Conservation (phyloP, 2,888 invertebrate genomes). For the Ellobium chinense region DNA sequence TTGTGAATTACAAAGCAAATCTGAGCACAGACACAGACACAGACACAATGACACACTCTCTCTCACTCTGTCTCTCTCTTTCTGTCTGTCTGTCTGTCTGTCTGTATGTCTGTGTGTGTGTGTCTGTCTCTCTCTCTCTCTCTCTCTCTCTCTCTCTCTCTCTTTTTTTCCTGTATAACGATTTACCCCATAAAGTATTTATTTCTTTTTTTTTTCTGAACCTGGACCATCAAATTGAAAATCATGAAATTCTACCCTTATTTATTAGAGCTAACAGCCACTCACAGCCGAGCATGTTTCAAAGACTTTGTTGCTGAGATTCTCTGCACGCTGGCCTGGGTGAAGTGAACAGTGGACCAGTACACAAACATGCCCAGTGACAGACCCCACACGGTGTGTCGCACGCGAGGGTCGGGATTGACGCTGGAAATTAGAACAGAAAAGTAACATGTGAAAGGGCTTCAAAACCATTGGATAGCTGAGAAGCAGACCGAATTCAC, state of each 20-base stretch:
- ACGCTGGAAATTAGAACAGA: conserved; percentile 17
- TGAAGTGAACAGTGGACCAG: conserved; percentile 56
- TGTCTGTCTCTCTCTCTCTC: no score
- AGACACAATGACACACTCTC: not conserved
- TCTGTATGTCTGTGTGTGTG: no score
- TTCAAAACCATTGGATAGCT: not conserved
- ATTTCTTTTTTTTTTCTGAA: no score
- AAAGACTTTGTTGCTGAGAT: conserved; percentile 54
- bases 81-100: no score
- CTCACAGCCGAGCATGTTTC: conserved; percentile 53
- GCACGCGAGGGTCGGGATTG: conserved; percentile 55
- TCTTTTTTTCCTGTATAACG: no score
- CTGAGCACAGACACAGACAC: not conserved
- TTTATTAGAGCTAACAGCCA: no score
- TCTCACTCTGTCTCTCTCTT: not conserved
- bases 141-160: no score
- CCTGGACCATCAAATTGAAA: no score
- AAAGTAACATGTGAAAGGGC: not conserved
- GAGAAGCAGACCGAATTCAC: not conserved
- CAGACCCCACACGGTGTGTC: conserved; percentile 57
- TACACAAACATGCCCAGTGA: conserved; percentile 53
- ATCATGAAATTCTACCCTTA: no score
- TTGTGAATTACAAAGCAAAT: no score
- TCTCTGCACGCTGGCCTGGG: conserved; percentile 59
- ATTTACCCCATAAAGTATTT: no score